Conservation (phyloP, 2,113 vertebrate species). For the Sorex araneus region DNA sequence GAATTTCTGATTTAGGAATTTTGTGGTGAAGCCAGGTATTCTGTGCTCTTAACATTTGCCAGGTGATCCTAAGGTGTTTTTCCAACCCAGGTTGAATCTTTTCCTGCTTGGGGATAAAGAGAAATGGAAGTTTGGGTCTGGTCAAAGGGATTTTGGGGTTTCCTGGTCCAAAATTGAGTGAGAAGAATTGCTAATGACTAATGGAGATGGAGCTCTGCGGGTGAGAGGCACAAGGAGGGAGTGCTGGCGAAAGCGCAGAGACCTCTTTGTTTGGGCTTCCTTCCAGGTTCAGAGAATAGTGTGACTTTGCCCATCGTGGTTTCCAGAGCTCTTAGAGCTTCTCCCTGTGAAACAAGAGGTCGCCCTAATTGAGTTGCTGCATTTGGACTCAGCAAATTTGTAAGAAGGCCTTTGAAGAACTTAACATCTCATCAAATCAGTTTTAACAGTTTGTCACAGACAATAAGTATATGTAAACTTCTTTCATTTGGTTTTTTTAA, state of each 20-base stretch:
- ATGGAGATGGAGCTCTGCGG: background rate
- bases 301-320: rapidly evolving
- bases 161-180: background rate
- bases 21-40: background rate
- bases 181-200: background rate
- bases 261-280: background rate
- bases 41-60: background rate
- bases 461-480: background rate
- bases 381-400: constrained; percentile 1
- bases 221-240: no score
- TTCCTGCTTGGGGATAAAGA: background rate
- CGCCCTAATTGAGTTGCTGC: background rate
- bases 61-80: background rate
- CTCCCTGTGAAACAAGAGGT: rapidly evolving
- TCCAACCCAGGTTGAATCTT: background rate
- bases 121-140: background rate
- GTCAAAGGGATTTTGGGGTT: background rate
- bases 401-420: background rate
- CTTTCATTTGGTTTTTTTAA: constrained; percentile 28
- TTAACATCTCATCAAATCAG: background rate
- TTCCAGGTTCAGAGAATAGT: background rate
- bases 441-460: background rate
- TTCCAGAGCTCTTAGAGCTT: background rate
- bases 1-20: background rate
- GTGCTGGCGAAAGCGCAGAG: no score